Evolutionary conservation across 35 echinoderm and acorn worm species (phyloP).

Genomic region (Lytechinus pictus): DNA sequence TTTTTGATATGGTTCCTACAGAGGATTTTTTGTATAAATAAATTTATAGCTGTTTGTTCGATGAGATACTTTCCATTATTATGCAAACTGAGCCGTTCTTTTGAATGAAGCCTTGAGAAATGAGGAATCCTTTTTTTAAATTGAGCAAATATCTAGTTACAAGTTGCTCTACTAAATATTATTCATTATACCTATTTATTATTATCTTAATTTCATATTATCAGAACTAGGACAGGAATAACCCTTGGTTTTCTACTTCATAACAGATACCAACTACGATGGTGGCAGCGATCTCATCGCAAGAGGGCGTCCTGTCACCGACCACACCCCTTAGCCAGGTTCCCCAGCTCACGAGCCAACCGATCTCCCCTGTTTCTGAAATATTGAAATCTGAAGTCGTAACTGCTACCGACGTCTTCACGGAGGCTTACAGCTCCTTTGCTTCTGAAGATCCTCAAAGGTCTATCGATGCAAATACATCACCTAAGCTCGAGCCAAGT

Average conservation of each 20-base stretch:
- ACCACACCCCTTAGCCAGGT: not conserved
- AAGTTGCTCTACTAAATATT: no score
- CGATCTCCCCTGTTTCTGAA: not conserved
- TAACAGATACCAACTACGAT: not conserved
- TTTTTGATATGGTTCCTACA: no score
- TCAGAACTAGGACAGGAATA: no score
- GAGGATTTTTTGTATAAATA: no score
- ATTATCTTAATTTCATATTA: no score
- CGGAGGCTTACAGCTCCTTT: not conserved
- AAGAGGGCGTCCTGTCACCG: not conserved
- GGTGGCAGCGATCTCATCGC: not conserved
- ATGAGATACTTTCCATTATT: no score
- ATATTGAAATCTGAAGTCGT: not conserved
- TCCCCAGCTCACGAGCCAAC: not conserved
- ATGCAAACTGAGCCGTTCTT: no score
- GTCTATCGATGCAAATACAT: not conserved
- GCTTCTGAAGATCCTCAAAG: not conserved
- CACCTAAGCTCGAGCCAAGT: not conserved
- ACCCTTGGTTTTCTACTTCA: not conserved
- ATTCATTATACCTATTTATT: no score
- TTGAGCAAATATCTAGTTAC: no score
- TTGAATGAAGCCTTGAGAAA: no score
- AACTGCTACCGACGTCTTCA: not conserved
- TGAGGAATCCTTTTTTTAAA: no score
- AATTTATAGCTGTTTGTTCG: no score